Evolutionary conservation across 2,888 invertebrate genomes (phyloP).

Genomic region (Empis stercorea): DNA sequence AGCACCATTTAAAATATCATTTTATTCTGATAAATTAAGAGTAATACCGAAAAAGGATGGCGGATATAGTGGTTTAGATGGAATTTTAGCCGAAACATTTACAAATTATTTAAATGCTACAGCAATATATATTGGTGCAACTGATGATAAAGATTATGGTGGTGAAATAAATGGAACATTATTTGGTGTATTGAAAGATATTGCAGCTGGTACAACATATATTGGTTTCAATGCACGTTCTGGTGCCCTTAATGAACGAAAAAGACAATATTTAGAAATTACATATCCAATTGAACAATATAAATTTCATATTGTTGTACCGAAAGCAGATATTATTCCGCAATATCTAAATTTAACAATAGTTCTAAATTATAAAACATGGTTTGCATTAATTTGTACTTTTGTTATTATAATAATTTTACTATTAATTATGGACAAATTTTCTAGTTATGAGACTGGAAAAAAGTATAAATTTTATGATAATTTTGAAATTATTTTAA

Average conservation of each 20-base stretch:
- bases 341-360: slow-evolving; percentile 24
- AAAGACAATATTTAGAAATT: slow-evolving; percentile 15
- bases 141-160: slow-evolving; percentile 22
- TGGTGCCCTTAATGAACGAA: slow-evolving; percentile 18
- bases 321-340: slow-evolving; percentile 22
- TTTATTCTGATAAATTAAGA: too few species aligned
- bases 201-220: slow-evolving; percentile 19
- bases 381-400: slow-evolving; percentile 19
- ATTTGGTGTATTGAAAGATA: slow-evolving; percentile 21
- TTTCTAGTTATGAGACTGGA: too few species aligned
- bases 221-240: slow-evolving; percentile 23
- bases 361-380: slow-evolving; percentile 20
- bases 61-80: too few species aligned
- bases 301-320: slow-evolving; percentile 24
- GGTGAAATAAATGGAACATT: slow-evolving; percentile 17
- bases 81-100: too few species aligned
- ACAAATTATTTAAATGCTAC: slow-evolving; percentile 21
- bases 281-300: slow-evolving; percentile 22
- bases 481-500: slow-evolving; percentile 22
- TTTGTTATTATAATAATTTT: slow-evolving; percentile 15
- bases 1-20: too few species aligned
- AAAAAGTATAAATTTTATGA: neutral
- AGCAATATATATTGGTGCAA: slow-evolving; percentile 19
- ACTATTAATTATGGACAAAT: slow-evolving; percentile 7
- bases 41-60: too few species aligned